These are phyloP conservation scores for Pollimyrus isidori DNA, from an alignment of 2,113 vertebrate species.

Conservation along the genomic window DNA sequence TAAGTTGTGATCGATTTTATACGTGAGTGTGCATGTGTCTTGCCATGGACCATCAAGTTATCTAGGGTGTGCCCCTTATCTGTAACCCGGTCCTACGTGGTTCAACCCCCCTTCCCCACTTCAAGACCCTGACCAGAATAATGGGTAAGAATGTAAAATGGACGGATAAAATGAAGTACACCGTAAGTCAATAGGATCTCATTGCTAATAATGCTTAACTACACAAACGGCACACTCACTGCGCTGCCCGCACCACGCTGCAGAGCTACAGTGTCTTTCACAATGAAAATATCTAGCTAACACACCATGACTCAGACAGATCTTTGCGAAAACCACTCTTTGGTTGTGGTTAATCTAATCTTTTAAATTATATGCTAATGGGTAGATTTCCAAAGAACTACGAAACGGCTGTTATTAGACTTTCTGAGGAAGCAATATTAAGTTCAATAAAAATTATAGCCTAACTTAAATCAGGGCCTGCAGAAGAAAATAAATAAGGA, in stretches of 20 bases:
- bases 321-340: background rate
- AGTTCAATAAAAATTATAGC: background rate
- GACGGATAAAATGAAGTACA: background rate
- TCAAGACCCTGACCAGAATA: background rate
- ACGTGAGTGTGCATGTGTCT: background rate
- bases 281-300: background rate
- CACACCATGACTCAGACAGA: background rate
- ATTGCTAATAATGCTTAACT: background rate
- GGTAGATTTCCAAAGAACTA: background rate
- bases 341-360: background rate
- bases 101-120: background rate
- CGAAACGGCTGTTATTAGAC: background rate
- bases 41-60: background rate
- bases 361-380: background rate
- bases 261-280: background rate
- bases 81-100: background rate
- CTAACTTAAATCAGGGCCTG: background rate
- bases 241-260: background rate
- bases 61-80: background rate
- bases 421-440: background rate
- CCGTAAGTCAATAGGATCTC: background rate
- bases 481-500: background rate
- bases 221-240: background rate
- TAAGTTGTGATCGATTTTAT: background rate
- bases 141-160: background rate